Evolutionary conservation across 53 echinoderm and acorn worm species (phyloP).

Genomic region (Echinometra lucunter): DNA sequence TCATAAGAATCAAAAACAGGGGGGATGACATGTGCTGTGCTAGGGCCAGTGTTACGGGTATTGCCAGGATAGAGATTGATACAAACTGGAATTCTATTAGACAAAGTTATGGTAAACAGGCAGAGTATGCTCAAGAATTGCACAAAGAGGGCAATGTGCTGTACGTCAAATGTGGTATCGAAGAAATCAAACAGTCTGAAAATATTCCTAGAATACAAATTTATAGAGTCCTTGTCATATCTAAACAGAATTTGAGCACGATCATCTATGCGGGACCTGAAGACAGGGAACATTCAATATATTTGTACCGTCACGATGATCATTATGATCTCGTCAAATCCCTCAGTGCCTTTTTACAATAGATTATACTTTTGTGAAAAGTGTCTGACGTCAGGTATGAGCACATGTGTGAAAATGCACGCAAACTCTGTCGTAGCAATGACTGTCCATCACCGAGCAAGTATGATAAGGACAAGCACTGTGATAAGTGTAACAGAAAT

Average conservation of each 20-base stretch:
- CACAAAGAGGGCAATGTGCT: conserved; percentile 60
- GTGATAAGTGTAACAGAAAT: conserved; percentile 71
- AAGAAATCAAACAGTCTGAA: conserved; percentile 71
- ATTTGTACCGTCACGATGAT: conserved; percentile 72
- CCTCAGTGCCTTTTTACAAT: conserved; percentile 58
- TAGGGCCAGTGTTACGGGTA: conserved; percentile 75
- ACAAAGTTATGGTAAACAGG: conserved; percentile 58
- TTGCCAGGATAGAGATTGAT: conserved; percentile 69
- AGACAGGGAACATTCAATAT: conserved; percentile 47
- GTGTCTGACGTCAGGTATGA: conserved; percentile 66
- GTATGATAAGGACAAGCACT: conserved; percentile 19
- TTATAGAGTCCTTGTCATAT: conserved; percentile 69
- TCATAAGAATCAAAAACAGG: conserved; percentile 65
- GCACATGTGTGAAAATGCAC: conserved; percentile 71
- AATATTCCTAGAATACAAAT: conserved; percentile 31
- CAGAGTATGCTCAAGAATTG: conserved; percentile 60
- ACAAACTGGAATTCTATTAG: conserved; percentile 66
- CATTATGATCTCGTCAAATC: conserved; percentile 72
- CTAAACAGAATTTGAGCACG: conserved; percentile 67
- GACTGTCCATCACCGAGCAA: conserved; percentile 58
- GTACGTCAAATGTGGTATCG: conserved; percentile 64
- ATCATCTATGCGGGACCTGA: conserved; percentile 71
- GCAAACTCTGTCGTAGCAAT: conserved; percentile 51
- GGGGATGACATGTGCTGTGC: conserved; percentile 70
- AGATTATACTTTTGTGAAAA: conserved; percentile 72